Conservation (phyloP, 2,888 invertebrate species). For the Myopa tessellatipennis region DNA sequence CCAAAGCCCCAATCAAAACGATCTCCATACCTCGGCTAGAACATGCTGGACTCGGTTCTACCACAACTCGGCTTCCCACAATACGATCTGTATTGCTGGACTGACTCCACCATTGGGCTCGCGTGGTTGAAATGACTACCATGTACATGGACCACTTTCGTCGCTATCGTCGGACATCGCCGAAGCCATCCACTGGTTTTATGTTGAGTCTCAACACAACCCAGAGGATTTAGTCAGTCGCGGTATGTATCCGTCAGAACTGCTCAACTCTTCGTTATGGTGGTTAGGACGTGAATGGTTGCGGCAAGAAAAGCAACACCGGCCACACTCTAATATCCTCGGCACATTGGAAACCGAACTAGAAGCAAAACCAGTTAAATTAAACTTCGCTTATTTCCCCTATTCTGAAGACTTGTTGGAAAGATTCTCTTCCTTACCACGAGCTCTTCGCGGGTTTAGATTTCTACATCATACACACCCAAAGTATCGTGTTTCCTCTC, state of each 20-base stretch:
- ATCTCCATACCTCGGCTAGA: too few species aligned
- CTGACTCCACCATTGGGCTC: too few species aligned
- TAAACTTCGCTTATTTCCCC: constrained; percentile 20
- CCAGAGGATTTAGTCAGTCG: constrained; percentile 43
- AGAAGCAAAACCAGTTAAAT: constrained; percentile 30
- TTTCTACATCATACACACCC: constrained; percentile 23
- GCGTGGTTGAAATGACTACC: constrained; percentile 18
- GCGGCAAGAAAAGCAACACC: background rate
- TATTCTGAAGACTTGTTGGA: constrained; percentile 20
- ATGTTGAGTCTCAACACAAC: constrained; percentile 38
- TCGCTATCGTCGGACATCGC: too few species aligned
- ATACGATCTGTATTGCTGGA: too few species aligned
- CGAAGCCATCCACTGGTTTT: constrained; percentile 43
- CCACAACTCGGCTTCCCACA: too few species aligned
- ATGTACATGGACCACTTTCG: background rate
- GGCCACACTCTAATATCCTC: background rate
- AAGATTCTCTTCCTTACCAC: too few species aligned
- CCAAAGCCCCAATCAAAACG: constrained; percentile 38
- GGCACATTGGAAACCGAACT: background rate
- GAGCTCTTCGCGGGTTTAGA: constrained; percentile 36
- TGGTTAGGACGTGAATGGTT: constrained; percentile 37
- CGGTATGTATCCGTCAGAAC: constrained; percentile 36
- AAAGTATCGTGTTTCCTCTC: background rate
- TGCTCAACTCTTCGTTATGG: constrained; percentile 34
- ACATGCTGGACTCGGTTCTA: too few species aligned